These are phyloP conservation scores for Trissoscelio sp. DNA, from an alignment of 2,888 invertebrate species.

Conservation along the genomic window DNA sequence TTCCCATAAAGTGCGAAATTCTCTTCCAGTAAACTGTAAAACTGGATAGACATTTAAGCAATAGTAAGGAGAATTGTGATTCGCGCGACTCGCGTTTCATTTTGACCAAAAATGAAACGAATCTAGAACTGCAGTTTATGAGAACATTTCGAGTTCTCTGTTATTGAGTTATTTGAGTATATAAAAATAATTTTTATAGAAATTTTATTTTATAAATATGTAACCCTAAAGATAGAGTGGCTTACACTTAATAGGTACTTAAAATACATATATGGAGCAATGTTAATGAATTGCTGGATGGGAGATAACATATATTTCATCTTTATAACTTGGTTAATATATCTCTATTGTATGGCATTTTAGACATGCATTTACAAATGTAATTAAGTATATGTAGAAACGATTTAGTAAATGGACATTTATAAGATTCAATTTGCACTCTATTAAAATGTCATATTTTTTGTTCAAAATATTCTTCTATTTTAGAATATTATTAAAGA, in stretches of 20 bases:
- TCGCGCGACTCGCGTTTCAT: not conserved
- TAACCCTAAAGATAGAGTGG: not conserved
- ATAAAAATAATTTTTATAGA: not conserved
- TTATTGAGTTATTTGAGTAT: conserved; percentile 2
- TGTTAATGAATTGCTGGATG: too few species aligned
- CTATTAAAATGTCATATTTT: too few species aligned
- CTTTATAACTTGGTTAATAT: too few species aligned
- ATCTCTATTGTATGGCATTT: too few species aligned
- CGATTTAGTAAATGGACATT: too few species aligned
- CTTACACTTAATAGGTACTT: not conserved
- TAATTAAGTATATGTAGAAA: too few species aligned
- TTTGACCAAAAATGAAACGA: conserved; percentile 18
- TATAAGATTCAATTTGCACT: too few species aligned
- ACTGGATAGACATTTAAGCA: conserved; percentile 8
- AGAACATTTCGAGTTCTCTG: conserved; percentile 13
- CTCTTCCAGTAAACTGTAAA: conserved; percentile 14
- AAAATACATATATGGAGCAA: too few species aligned
- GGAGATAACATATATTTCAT: too few species aligned
- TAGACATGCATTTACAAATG: too few species aligned
- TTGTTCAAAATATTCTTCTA: too few species aligned
- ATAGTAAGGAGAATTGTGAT: conserved; percentile 9
- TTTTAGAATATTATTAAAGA: too few species aligned
- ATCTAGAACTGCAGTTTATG: conserved; percentile 22
- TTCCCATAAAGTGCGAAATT: conserved; percentile 15
- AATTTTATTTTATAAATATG: not conserved